Evolutionary conservation across 2,888 invertebrate species (phyloP), one percentile per base, ranked within the genome.

Genomic region (Sisyra nigra): DNA sequence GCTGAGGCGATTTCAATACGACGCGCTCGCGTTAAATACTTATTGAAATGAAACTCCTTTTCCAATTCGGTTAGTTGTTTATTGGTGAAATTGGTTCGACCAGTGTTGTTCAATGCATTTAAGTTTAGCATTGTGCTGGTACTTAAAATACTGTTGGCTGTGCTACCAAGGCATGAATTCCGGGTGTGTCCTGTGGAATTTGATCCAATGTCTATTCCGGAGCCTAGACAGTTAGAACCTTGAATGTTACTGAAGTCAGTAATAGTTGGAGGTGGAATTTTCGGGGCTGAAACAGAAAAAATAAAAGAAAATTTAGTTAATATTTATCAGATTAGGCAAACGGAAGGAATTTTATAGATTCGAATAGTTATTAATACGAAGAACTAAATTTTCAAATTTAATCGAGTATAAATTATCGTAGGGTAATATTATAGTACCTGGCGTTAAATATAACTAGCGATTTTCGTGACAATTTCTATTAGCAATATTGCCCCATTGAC

Each of bases 31-130:
- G 97, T 98, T 56, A 98, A 76, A 69, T 98, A 98, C 67, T 94
- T 96, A 70, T 96, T 96, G 67, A 94, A 97, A 64, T 97, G 97
- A 68, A 97, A 98, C 65, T 98, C 97, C 61, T 98, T 98, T 63
- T 98, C 98, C 51, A 98, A 72, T 65, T 98, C 98, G 2, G 97
- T 98, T 49, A 98, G 76, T 63, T 98, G 98, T 65, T 97, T 97
- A 66, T 97, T 98, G 51, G 96, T 96, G 70, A 98, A 98, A 68
- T 98, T 98, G 32, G 98, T 98, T 43, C 98, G 74, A 30, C 94
- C 94, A 10, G 89, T 87, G 67, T 83, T 84, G 67, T 86, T 87
- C 50, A 71, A 57, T 47, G 66, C 67, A 48, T 64, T 68, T 37
- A 67, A 58, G 10, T 57, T 56, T 19, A 58, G 52, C 47, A 57